Evolutionary conservation across 2,797 vertebrate genomes (phyloP), one percentile per base, ranked within the genome.

Genomic region (Enteromius afrohamiltoni): DNA sequence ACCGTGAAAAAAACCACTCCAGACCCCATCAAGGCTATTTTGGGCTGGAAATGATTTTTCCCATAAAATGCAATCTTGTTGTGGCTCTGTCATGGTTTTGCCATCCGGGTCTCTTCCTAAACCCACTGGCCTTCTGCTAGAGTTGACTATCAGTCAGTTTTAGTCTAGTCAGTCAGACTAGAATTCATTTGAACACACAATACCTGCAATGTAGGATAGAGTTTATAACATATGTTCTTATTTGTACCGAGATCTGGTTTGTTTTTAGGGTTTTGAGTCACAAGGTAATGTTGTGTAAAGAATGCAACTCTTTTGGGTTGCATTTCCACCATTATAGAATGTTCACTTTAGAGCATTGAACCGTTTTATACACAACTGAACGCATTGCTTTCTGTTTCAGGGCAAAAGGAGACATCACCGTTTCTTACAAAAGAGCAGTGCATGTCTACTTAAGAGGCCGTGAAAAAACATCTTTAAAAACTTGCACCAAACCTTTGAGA

Each of bases 1-100:
- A 16, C 47, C 49, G 19, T 86, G 78, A 37, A 88, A 77, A 19
- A 34, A 90, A 85, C 86, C 71, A 83, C 65, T 69, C 49, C 6
- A 21, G 65, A 29, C 3, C 14, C 17, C 65, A 58, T 70, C 49
- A 31, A 40, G 75, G 14, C 49, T 70, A 80, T 42, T 80, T 69
- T 29, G 14, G n/a, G 65, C 49, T 80, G 34, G 49, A 55, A 45
- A 77, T 1, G 1, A 45, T 77, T 77, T 62, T 29, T 9, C 75
- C 55, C 55, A 26, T 26, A 62, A 62, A 45, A 76, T 40, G 31
- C 73, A 23, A 7, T 75, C 49, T 55, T 51, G 21, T 45, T 26
- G 8, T 21, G 37, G 4, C 53, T 42, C 40, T 77, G 55, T 45
- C 75, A 58, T 58, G 31, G 31, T 40, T 23, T 16, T 71, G 69